Percentiles rank a stretch among this genome's conserved stretches.
These are phyloP conservation scores for Drosophila murphyi DNA, from an alignment of 1,140 invertebrate genomes.

Conservation along the genomic window DNA sequence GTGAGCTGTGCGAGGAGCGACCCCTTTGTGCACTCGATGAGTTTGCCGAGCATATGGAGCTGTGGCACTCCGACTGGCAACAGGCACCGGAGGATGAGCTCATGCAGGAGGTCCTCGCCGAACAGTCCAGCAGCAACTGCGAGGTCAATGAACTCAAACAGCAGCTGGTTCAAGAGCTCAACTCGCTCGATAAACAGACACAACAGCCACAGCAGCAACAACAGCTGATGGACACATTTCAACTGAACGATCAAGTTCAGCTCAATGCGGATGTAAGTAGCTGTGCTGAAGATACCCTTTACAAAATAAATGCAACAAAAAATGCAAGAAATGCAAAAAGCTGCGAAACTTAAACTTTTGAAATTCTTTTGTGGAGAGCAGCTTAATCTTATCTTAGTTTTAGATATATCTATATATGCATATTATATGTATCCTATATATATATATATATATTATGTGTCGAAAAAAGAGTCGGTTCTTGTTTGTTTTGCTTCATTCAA, in stretches of 20 bases:
- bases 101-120: constrained; percentile 71
- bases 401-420: too few species aligned
- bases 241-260: constrained; percentile 10
- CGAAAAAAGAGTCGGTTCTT: too few species aligned
- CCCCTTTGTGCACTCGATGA: constrained; percentile 70
- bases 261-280: constrained; percentile 43
- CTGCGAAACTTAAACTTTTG: too few species aligned
- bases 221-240: constrained; percentile 6
- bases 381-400: too few species aligned
- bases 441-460: too few species aligned
- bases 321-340: too few species aligned
- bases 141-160: constrained; percentile 70
- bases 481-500: too few species aligned
- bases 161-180: constrained; percentile 62
- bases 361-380: too few species aligned
- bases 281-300: background rate
- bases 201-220: background rate
- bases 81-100: constrained; percentile 61
- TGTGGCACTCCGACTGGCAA: constrained; percentile 75
- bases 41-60: constrained; percentile 73
- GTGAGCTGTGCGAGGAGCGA: constrained; percentile 70
- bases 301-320: background rate
- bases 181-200: constrained; percentile 39
- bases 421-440: too few species aligned
- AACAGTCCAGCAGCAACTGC: constrained; percentile 48